Evolutionary conservation across 2,113 vertebrate genomes (phyloP), one percentile per base, ranked within the genome.

Genomic region (Lutjanus erythropterus): DNA sequence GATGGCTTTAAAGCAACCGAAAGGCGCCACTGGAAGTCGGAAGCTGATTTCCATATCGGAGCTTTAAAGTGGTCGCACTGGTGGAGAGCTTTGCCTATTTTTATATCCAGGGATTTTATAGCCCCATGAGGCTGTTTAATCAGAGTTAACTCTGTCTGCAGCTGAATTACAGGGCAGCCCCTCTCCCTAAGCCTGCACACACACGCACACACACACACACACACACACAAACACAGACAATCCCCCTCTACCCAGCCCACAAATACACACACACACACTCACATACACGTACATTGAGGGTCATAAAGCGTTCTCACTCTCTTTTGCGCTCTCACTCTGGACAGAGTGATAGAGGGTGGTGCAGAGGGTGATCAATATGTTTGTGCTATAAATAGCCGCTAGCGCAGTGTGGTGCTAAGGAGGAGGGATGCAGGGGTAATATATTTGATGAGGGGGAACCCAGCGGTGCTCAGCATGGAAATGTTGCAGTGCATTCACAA

Each of bases 361-460:
- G 91, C 90, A 89, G 91, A 55, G 89, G 44, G 70, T 94, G 93
- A 94, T 95, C 93, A 93, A 94, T 94, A 94, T 93, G 93, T 94
- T 94, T 94, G 91, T 83, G 89, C 94, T 94, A 93, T 94, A 93
- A 95, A 95, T 92, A 93, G 93, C 91, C 77, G 1, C 33, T 84
- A 91, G 88, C 77, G 88, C 87, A 85, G 86, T 91, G 83, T 93
- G 90, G 85, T 72, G 82, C 90, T 93, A 89, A 87, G 88, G 90
- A 86, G 88, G 89, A 85, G 83, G 88, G 86, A 90, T 90, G 90
- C 90, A 85, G 88, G 73, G 90, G 90, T 92, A 91, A 94, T 95
- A 91, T 94, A 94, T 94, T 90, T 94, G 86, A 92, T 80, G 86
- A 89, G 85, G 71, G 71, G 81, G 56, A 75, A 88, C 65, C 86